Conservation (phyloP, 2,797 vertebrate genomes). For the Rhinophrynus dorsalis region DNA sequence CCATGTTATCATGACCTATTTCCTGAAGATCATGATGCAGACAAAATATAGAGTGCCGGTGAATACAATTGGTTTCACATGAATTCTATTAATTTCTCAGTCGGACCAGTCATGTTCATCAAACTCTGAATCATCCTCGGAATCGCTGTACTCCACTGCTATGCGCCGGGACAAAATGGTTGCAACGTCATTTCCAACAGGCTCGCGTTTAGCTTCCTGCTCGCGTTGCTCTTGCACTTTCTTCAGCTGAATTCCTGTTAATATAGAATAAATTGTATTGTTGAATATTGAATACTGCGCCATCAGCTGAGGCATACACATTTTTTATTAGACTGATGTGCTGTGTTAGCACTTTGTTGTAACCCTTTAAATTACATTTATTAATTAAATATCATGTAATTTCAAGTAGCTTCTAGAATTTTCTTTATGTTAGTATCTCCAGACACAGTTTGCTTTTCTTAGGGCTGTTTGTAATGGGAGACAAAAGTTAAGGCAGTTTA, state of each 20-base stretch:
- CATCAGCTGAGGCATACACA: too few species aligned
- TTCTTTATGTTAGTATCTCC: too few species aligned
- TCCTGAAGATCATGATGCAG: neutral
- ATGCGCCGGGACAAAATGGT: slow-evolving; percentile 94
- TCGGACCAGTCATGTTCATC: slow-evolving; percentile 98
- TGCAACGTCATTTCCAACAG: slow-evolving; percentile 92
- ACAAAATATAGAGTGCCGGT: neutral
- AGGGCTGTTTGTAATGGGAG: too few species aligned
- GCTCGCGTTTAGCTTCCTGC: slow-evolving; percentile 92
- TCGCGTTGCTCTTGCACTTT: slow-evolving; percentile 97
- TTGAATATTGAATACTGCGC: too few species aligned
- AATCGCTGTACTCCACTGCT: slow-evolving; percentile 96
- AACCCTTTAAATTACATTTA: too few species aligned
- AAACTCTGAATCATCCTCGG: slow-evolving; percentile 92
- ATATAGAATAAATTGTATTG: neutral
- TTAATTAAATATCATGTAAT: too few species aligned
- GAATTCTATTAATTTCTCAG: slow-evolving; percentile 59
- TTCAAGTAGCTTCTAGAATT: too few species aligned
- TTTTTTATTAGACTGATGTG: too few species aligned
- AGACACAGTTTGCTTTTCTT: too few species aligned
- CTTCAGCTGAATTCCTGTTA: slow-evolving; percentile 91
- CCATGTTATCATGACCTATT: neutral
- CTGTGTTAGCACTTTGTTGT: too few species aligned
- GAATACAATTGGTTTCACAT: neutral
- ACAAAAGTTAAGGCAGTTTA: too few species aligned